Base-by-base conservation (phyloP, 2,113 vertebrate genomes). In the Myocastor coypus region DNA sequence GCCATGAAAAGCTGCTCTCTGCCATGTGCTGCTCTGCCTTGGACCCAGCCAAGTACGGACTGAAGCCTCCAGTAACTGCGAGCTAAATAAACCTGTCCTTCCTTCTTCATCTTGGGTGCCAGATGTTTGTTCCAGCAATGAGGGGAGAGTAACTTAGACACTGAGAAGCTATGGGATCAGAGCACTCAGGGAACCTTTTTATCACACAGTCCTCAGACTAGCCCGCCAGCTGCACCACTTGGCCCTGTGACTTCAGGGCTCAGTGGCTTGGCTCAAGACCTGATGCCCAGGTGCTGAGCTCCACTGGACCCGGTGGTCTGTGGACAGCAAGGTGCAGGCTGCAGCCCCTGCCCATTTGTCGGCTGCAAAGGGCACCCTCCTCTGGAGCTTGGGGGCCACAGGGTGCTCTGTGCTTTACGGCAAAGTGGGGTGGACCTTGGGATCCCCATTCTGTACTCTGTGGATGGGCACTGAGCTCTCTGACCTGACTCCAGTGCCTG, bases 201-300 rank as follows among this genome's bases (percentile, higher is more conserved):
- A 19, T 61, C 9, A 19, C n/a, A n/a, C 61, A 37, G n/a, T 8
- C 0, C 0, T 9, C 20, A 32, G 26, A 8, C 8, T 16, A 30
- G 0, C 1, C 69, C 68, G 22, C 28, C 22, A 63, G 11, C 6
- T 61, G 34, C 28, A 37, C 37, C 14, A 4, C 7, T 42, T 46
- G 59, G 66, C 71, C 34, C 77, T 34, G 32, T 40, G 80, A 71
- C 42, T 7, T 32, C 69, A 30, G n/a, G 32, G 28, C 34, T 10
- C 4, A 14, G 42, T 11, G 3, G 37, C 22, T 40, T 32, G 28
- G 46, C 24, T 42, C 3, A 4, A 22, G 50, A 40, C 3, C 81
- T 71, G 30, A 55, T 5, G 34, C 55, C 34, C 40, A 19, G 14
- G 64, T 40, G 5, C 5, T 34, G 28, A 75, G 17, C 13, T 55